Conservation (phyloP, 2,888 invertebrate genomes). For the Merodon equestris region DNA sequence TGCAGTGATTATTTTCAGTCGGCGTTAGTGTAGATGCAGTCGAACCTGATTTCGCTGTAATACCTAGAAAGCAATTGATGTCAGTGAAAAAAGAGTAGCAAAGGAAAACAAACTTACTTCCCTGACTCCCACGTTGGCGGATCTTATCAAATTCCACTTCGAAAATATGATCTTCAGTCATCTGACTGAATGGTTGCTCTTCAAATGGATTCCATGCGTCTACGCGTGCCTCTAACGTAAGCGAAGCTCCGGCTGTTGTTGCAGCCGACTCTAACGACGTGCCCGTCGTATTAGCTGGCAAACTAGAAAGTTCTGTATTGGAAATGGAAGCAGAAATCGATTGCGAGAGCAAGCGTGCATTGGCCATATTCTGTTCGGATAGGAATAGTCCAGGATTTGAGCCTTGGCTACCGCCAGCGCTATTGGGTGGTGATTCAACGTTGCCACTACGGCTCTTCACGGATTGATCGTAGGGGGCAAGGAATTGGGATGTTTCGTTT, state of each 20-base stretch:
- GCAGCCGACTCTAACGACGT: constrained; percentile 70
- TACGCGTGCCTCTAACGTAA: constrained; percentile 74
- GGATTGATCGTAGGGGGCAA: constrained; percentile 86
- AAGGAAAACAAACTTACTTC: too few relatives aligned
- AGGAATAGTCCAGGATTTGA: constrained; percentile 77
- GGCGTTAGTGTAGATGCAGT: constrained; percentile 78
- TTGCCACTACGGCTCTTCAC: constrained; percentile 80
- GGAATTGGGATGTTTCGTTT: constrained; percentile 86
- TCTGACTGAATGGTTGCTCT: constrained; percentile 85
- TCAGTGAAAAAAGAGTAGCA: background rate
- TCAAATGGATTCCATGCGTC: constrained; percentile 93
- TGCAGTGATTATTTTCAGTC: constrained; percentile 73
- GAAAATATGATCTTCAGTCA: constrained; percentile 90
- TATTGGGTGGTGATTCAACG: constrained; percentile 68
- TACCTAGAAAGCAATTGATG: constrained; percentile 73
- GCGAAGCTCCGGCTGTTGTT: constrained; percentile 55
- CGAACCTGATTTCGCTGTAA: constrained; percentile 77
- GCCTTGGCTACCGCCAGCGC: constrained; percentile 68
- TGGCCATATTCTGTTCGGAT: constrained; percentile 72
- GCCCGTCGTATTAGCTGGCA: constrained; percentile 58
- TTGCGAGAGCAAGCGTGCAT: constrained; percentile 67
- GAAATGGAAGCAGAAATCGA: constrained; percentile 75
- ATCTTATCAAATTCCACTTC: constrained; percentile 91
- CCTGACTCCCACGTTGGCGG: constrained; percentile 86
- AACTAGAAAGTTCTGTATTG: constrained; percentile 65